Percentiles rank a stretch among this genome's conserved stretches.
Conservation (phyloP, 2,888 invertebrate genomes). For the Portevinia maculata region DNA sequence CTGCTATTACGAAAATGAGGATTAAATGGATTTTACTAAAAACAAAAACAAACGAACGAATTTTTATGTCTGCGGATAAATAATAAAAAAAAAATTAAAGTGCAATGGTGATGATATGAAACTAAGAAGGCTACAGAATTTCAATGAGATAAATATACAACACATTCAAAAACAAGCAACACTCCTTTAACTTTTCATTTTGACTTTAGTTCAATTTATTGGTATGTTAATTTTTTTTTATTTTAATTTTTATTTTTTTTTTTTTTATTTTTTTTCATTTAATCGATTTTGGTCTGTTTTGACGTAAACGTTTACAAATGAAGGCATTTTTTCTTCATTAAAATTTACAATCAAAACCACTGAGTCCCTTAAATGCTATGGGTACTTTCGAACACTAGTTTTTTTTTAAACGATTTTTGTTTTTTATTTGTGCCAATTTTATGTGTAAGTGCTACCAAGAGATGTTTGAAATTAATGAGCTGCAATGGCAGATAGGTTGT, state of each 20-base stretch:
- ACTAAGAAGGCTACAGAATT: slow-evolving; percentile 69
- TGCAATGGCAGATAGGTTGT: too few species aligned
- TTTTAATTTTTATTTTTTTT: slow-evolving; percentile 22
- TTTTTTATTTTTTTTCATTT: slow-evolving; percentile 19
- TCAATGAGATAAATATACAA: slow-evolving; percentile 47
- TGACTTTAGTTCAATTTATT: slow-evolving; percentile 69
- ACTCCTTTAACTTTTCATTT: slow-evolving; percentile 68
- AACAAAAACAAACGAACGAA: slow-evolving; percentile 8
- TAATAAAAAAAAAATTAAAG: slow-evolving; percentile 32
- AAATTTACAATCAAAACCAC: too few species aligned
- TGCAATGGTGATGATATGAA: slow-evolving; percentile 70
- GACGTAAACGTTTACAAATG: too few species aligned
- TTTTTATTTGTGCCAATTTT: too few species aligned
- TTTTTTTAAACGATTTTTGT: neutral
- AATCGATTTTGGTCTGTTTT: neutral
- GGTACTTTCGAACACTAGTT: neutral
- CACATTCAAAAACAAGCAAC: slow-evolving; percentile 48
- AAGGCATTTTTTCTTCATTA: too few species aligned
- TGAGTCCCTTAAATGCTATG: neutral
- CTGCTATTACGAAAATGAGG: slow-evolving; percentile 23
- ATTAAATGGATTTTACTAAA: slow-evolving; percentile 57
- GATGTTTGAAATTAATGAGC: neutral
- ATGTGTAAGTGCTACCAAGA: too few species aligned
- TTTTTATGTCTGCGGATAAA: slow-evolving; percentile 45
- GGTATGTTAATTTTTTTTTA: slow-evolving; percentile 60